Evolutionary conservation across 2,888 invertebrate genomes (phyloP), one percentile per base, ranked within the genome.

Genomic region (Leucophenga montana): DNA sequence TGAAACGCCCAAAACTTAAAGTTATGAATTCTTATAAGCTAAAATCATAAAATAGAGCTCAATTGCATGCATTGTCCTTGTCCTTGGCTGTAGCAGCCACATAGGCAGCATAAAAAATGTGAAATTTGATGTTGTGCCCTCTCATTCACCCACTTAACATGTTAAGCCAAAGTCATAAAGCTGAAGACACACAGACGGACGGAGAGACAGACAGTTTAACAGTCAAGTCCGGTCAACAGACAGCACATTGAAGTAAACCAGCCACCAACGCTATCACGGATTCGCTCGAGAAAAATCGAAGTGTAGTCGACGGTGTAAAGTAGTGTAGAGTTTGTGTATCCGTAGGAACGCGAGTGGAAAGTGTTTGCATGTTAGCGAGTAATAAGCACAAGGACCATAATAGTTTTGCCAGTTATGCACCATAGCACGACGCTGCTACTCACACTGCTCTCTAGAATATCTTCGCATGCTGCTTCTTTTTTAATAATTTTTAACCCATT

Each of bases 351-450:
- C 68, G 67, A 75, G 61, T 11, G 20, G n/a, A 18, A 73, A 77
- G 79, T 77, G 82, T 83, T 85, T 82, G 84, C 85, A 85, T 85
- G 84, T 82, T 79, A 80, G 77, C 77, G 71, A 78, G 84, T 83
- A 85, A 85, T 85, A 85, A 85, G 83, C 84, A 82, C 79, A 78
- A 83, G 77, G 80, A 77, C 83, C 79, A 82, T 85, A 84, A 80
- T 80, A 82, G 79, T 81, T 81, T 77, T 73, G 76, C 79, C 80
- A 79, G 83, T 78, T 82, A 75, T 79, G 44, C 44, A 44, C 57
- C 57, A 27, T n/a, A 53, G 22, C 20, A 20, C 20, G 22, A n/a
- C 13, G 50, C 71, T 75, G 69, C 48, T 31, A 64, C 56, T 62
- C 46, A n/a, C 27, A 48, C 20, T 48, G 16, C n/a, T 48, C 46